Percentiles rank a stretch among this genome's conserved stretches.
Evolutionary conservation across 35 echinoderm and acorn worm species (phyloP).

Genomic region (Stichopus chloronotus): DNA sequence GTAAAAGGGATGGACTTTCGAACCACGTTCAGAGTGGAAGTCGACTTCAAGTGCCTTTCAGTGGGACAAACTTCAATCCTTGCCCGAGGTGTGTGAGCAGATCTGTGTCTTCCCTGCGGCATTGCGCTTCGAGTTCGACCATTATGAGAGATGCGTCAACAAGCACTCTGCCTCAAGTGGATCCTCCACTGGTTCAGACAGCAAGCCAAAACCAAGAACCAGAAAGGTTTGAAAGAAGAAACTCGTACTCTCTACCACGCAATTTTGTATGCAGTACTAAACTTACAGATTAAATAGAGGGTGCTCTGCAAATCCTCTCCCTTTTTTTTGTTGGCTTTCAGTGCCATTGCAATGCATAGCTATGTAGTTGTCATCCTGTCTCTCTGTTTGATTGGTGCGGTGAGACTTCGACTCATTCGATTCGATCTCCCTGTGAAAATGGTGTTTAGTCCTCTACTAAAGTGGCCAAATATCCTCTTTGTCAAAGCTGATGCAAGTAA

Average conservation of each 20-base stretch:
- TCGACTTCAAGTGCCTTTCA: conserved; percentile 51
- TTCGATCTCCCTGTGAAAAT: neutral
- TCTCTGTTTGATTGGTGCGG: neutral
- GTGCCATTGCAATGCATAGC: conserved; percentile 41
- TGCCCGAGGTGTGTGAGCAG: conserved; percentile 52
- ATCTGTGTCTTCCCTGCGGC: conserved; percentile 44
- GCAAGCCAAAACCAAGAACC: conserved; percentile 43
- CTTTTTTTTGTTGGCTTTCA: neutral
- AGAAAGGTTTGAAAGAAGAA: conserved; percentile 36
- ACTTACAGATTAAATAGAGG: neutral
- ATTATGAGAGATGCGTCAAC: conserved; percentile 56
- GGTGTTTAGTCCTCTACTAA: neutral
- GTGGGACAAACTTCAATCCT: conserved; percentile 43
- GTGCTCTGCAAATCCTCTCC: neutral
- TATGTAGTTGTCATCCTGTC: neutral
- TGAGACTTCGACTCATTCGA: neutral
- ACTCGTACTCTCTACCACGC: conserved; percentile 52
- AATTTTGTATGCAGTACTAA: conserved; percentile 66
- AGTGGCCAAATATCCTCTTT: neutral
- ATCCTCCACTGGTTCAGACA: neutral
- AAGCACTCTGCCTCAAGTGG: conserved; percentile 17
- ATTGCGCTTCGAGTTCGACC: neutral
- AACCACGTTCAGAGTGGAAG: conserved; percentile 15
- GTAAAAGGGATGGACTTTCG: neutral
- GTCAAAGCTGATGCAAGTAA: neutral